Conservation (phyloP, 2,113 vertebrate species). For the Tragelaphus strepsiceros region DNA sequence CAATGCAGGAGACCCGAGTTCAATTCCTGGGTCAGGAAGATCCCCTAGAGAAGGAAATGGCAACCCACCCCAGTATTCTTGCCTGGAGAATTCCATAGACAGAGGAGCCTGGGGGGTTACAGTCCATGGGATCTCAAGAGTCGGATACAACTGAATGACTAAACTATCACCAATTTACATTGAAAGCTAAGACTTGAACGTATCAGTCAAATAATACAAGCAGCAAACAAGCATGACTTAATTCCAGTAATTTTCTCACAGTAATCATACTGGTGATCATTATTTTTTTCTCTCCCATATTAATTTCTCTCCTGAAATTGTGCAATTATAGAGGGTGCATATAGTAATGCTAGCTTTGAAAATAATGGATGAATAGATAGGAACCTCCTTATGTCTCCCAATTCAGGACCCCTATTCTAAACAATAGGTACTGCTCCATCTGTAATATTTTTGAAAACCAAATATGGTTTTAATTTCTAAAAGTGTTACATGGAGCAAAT, state of each 20-base stretch:
- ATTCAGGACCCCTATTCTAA: background rate
- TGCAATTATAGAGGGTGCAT: background rate
- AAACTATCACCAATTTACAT: background rate
- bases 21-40: no score
- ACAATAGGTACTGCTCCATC: background rate
- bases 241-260: background rate
- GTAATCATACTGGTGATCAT: background rate
- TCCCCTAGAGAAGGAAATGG: no score
- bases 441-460: background rate
- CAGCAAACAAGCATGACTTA: background rate
- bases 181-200: background rate
- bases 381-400: background rate
- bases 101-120: no score
- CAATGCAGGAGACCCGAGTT: no score
- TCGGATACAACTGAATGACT: no score
- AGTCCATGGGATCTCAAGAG: no score
- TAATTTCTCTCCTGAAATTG: background rate
- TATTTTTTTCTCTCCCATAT: background rate
- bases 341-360: background rate
- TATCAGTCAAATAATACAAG: background rate
- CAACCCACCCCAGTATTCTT: no score
- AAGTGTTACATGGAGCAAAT: background rate
- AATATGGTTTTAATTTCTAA: background rate
- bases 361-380: background rate
- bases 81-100: no score